Percentiles rank a stretch among this genome's conserved stretches.
Evolutionary conservation across 2,888 invertebrate species (phyloP).

Genomic region (Terebella lapidaria): DNA sequence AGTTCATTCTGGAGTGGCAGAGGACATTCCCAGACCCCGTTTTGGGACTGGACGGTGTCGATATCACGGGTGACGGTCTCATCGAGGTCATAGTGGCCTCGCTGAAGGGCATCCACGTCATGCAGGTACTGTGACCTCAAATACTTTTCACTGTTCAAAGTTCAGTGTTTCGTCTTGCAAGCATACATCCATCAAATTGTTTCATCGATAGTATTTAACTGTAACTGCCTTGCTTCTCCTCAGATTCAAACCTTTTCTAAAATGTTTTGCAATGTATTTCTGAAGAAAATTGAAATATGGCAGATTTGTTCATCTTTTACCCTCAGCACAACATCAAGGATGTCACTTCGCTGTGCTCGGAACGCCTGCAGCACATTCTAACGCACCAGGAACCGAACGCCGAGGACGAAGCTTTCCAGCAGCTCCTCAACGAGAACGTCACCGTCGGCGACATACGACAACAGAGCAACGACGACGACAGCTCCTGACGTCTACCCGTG

Average conservation of each 20-base stretch:
- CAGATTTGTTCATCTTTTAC: too few relatives aligned
- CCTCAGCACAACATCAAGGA: neutral
- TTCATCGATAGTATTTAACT: too few relatives aligned
- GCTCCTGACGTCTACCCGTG: too few relatives aligned
- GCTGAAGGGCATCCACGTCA: conserved; percentile 64
- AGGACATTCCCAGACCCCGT: conserved; percentile 63
- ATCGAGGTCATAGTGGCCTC: conserved; percentile 65
- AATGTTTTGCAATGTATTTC: neutral
- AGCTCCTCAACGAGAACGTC: neutral
- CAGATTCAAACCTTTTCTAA: neutral
- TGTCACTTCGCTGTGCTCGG: neutral
- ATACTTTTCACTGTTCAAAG: neutral
- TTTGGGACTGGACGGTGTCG: conserved; percentile 61
- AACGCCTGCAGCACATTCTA: neutral
- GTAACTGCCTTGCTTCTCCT: too few relatives aligned
- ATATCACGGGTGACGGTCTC: conserved; percentile 66
- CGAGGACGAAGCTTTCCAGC: neutral
- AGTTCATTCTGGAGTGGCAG: conserved; percentile 51
- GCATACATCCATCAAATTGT: too few relatives aligned
- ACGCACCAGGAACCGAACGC: neutral
- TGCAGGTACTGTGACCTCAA: conserved; percentile 54
- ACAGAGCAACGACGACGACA: too few relatives aligned
- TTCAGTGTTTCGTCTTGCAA: neutral
- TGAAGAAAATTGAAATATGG: neutral
- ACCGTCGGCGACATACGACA: too few relatives aligned